A percentile compares a stretch with the other conserved stretches of the same genome.
Conservation (phyloP, 1,140 invertebrate species). For the Leptinotarsa lineolata region DNA sequence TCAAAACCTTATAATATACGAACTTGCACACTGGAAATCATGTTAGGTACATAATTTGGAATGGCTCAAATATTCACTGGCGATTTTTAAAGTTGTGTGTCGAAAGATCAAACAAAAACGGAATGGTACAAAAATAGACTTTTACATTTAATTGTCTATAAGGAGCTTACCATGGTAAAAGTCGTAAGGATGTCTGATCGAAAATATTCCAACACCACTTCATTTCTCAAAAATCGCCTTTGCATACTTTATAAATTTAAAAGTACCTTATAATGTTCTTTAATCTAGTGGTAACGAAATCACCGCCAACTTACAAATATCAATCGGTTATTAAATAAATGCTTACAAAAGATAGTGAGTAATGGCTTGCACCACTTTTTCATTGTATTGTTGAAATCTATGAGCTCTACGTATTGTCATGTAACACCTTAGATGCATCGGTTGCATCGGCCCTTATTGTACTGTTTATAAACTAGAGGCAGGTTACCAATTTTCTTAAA, state of each 20-base stretch:
- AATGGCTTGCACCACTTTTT: slow-evolving; percentile 56
- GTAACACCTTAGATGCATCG: slow-evolving; percentile 52
- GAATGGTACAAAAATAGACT: too few species aligned
- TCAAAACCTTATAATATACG: slow-evolving; percentile 53
- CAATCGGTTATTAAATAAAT: slow-evolving; percentile 47
- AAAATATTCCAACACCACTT: not conserved
- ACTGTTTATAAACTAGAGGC: slow-evolving; percentile 51
- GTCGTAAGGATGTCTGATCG: not conserved
- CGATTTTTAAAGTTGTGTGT: not conserved
- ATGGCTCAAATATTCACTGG: slow-evolving; percentile 44
- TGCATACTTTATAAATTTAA: slow-evolving; percentile 25
- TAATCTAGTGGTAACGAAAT: slow-evolving; percentile 49
- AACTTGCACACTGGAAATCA: slow-evolving; percentile 53
- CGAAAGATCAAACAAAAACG: too few species aligned
- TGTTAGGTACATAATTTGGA: slow-evolving; percentile 56
- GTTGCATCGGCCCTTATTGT: slow-evolving; percentile 49
- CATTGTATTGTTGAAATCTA: slow-evolving; percentile 56
- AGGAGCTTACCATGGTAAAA: not conserved
- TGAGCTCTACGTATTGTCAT: slow-evolving; percentile 55
- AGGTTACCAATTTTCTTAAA: slow-evolving; percentile 34
- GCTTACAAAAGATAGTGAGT: slow-evolving; percentile 53
- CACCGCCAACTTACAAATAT: slow-evolving; percentile 46
- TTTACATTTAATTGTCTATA: not conserved
- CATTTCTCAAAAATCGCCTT: not conserved
- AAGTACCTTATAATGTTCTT: slow-evolving; percentile 47